Conservation (phyloP, 2,888 invertebrate genomes). For the Perizoma affinitatum region DNA sequence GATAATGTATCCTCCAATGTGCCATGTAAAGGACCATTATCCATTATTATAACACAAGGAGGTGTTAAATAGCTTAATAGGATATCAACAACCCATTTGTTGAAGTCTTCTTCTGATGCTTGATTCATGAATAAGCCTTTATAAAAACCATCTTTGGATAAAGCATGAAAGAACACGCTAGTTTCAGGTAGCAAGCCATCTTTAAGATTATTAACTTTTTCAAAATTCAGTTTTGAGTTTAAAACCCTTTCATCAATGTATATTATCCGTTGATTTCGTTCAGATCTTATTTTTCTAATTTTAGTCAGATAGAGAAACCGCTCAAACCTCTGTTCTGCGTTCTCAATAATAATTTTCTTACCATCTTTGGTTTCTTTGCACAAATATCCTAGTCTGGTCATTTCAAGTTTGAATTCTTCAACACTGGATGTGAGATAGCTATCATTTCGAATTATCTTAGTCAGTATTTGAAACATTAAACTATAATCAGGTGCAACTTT, state of each 20-base stretch:
- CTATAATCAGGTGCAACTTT: conserved; percentile 9
- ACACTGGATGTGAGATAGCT: conserved; percentile 4
- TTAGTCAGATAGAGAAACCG: conserved; percentile 53
- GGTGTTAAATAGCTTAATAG: conserved; percentile 44
- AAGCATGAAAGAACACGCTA: conserved; percentile 45
- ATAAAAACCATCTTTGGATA: conserved; percentile 45
- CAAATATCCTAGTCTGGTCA: conserved; percentile 46
- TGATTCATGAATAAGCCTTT: conserved; percentile 51
- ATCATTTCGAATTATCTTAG: conserved; percentile 28
- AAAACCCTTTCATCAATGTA: conserved; percentile 58
- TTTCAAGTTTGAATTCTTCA: conserved; percentile 31
- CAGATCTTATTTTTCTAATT: conserved; percentile 45
- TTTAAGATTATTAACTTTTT: conserved; percentile 36
- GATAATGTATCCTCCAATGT: conserved; percentile 27
- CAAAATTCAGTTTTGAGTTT: conserved; percentile 35
- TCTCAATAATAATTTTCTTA: conserved; percentile 49
- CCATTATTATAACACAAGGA: conserved; percentile 54
- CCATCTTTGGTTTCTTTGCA: conserved; percentile 41
- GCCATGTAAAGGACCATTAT: conserved; percentile 49
- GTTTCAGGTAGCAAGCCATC: conserved; percentile 12
- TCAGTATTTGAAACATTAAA: conserved; percentile 16
- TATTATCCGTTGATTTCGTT: conserved; percentile 34
- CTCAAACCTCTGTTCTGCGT: conserved; percentile 56
- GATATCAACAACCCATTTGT: conserved; percentile 59
- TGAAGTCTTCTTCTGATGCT: conserved; percentile 44